Evolutionary conservation across 2,113 vertebrate species (phyloP), one percentile per base, ranked within the genome.

Genomic region (Orthochromis indermauri): DNA sequence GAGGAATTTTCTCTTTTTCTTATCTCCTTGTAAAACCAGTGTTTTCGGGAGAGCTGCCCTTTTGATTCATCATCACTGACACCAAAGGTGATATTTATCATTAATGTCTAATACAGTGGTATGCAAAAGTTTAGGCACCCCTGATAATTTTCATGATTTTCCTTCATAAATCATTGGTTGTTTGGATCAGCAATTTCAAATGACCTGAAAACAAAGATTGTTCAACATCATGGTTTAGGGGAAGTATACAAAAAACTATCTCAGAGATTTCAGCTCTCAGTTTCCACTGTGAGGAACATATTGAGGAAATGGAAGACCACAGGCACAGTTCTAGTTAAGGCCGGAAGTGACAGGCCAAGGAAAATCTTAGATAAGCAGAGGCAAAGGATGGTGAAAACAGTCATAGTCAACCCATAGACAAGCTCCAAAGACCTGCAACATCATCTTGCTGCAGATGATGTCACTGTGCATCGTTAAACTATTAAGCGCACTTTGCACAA

Each of bases 41-140:
- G 59, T 53, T 71, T 61, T 42, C 0, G 11, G 76, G 31, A 61
- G 53, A 81, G 9, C 26, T 24, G 42, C 9, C 51, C 17, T 59
- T 85, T 5, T 63, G 5, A 37, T 5, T n/a, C 42, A 33, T 51
- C 13, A n/a, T 47, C 53, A 31, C 28, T 19, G 55, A 57, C 28
- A 57, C 59, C 14, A 24, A 26, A 42, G 26, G 10, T 45, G n/a
- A 71, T 53, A 37, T 63, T 24, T 42, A 49, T 81, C 51, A 28
- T 5, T 7, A 21, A 82, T 37, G 37, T 80, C 40, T 59, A 24
- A 84, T 47, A 17, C 55, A 59, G 55, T 59, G 26, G 14, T 59
- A 59, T 31, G 55, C 8, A 59, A 59, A 59, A 0, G 8, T 17
- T 6, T 59, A 0, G 55, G 55, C 55, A 59, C 26, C 26, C 14